Percentiles rank a stretch among this genome's conserved stretches.
phyloP scores from a whole-genome alignment of 1,140 invertebrate genomes.

The Eurosta solidaginis region DNA sequence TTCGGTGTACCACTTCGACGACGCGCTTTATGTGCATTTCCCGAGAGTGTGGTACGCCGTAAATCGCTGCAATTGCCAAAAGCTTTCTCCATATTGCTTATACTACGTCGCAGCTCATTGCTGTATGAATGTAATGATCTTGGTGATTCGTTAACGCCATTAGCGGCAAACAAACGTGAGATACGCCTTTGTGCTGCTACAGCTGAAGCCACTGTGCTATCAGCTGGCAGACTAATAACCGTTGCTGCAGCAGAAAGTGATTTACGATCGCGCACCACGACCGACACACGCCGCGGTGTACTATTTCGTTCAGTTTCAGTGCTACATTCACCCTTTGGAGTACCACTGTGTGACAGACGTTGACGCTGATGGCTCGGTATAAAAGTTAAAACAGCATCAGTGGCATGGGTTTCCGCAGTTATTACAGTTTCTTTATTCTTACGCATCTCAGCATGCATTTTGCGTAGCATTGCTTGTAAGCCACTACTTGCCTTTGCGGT shows the following conservation, averaged over 20 bases:
- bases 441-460: slow-evolving; percentile 44
- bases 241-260: slow-evolving; percentile 31
- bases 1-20: background rate
- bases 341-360: slow-evolving; percentile 14
- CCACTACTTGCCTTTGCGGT: slow-evolving; percentile 41
- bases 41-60: background rate
- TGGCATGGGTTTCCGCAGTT: background rate
- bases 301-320: background rate
- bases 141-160: background rate
- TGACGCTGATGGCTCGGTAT: slow-evolving; percentile 18
- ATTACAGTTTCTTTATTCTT: slow-evolving; percentile 34
- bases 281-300: background rate
- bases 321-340: background rate
- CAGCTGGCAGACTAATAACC: slow-evolving; percentile 7
- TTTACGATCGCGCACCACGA: slow-evolving; percentile 34
- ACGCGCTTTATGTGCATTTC: background rate
- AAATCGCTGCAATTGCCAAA: background rate
- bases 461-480: slow-evolving; percentile 45
- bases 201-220: background rate
- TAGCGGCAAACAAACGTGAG: background rate
- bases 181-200: background rate
- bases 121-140: background rate
- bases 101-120: background rate
- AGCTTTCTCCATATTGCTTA: background rate
- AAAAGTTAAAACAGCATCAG: background rate